Percentiles rank a stretch among this genome's conserved stretches.
Conservation (phyloP, 2,888 invertebrate species). For the Tortricodes alternella region DNA sequence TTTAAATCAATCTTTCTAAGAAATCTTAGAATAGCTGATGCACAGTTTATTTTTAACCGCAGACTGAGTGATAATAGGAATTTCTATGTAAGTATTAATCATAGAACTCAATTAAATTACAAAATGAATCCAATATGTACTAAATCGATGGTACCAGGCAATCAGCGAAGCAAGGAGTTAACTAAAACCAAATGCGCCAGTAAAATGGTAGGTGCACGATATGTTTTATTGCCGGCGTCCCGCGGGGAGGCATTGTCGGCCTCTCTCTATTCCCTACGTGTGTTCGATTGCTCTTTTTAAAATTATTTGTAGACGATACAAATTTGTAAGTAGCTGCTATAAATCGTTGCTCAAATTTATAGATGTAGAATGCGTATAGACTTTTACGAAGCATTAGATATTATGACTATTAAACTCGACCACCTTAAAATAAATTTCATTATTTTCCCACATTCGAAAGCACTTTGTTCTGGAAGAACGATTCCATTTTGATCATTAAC, state of each 20-base stretch:
- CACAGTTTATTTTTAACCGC: constrained; percentile 20
- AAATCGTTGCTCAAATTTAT: constrained; percentile 26
- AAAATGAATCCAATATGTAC: constrained; percentile 8
- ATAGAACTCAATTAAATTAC: constrained; percentile 16
- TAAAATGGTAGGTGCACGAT: constrained; percentile 19
- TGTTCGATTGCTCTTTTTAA: constrained; percentile 34
- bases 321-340: constrained; percentile 31
- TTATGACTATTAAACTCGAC: neutral
- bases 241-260: constrained; percentile 36
- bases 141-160: constrained; percentile 16
- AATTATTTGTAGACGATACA: constrained; percentile 27
- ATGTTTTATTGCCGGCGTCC: constrained; percentile 34
- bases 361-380: neutral
- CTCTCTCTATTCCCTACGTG: constrained; percentile 34
- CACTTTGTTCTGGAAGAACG: constrained; percentile 26
- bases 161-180: constrained; percentile 17
- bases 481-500: constrained; percentile 29
- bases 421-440: constrained; percentile 2
- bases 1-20: constrained; percentile 29
- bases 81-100: constrained; percentile 20
- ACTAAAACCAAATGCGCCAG: constrained; percentile 18
- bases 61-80: constrained; percentile 10
- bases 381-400: constrained; percentile 17
- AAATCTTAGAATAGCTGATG: constrained; percentile 25
- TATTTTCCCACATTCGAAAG: constrained; percentile 28